phyloP scores from a whole-genome alignment of 2,113 vertebrate species.

The Tetrax tetrax region DNA sequence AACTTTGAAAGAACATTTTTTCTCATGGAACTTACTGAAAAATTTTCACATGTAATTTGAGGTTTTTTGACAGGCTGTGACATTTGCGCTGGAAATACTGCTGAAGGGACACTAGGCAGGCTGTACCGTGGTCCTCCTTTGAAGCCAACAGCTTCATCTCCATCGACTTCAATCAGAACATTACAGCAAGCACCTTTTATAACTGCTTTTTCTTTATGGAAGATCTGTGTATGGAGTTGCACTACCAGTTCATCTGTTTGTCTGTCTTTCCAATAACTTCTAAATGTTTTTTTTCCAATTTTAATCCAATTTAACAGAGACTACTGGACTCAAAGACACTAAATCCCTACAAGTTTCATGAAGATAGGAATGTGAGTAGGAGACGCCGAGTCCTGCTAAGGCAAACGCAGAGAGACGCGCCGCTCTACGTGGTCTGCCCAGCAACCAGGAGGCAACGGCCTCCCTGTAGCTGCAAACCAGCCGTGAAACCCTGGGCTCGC shows the following conservation, averaged over 20 bases:
- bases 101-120: neutral
- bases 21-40: neutral
- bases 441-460: neutral
- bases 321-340: neutral
- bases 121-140: neutral
- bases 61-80: constrained; percentile 37
- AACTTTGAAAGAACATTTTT: constrained; percentile 2
- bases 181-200: neutral
- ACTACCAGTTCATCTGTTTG: neutral
- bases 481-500: neutral
- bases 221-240: neutral
- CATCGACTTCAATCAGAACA: neutral
- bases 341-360: neutral
- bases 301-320: neutral
- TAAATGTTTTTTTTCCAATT: neutral
- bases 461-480: neutral
- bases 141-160: neutral
- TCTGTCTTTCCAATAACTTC: neutral
- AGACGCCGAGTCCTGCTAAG: neutral
- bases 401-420: neutral
- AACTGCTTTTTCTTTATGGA: neutral
- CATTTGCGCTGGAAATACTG: neutral
- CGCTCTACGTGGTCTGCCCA: neutral
- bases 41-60: neutral
- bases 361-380: neutral